These are phyloP conservation scores for Euschistus heros DNA, from an alignment of 1,140 invertebrate genomes.

Conservation along the genomic window DNA sequence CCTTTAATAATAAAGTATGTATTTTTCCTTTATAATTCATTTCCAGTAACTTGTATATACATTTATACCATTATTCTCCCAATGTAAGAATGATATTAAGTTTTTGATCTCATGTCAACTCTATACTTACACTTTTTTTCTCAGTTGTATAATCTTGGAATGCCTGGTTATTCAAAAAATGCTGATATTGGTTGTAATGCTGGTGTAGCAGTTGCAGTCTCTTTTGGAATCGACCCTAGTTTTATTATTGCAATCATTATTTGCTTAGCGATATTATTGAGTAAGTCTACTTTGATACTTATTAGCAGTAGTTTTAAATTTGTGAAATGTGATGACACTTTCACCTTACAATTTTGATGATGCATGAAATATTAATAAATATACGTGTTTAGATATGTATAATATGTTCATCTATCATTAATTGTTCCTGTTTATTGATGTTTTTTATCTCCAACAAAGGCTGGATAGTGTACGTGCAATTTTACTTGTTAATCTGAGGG, in stretches of 20 bases:
- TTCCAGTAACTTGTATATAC: not conserved
- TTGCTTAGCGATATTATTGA: constrained; percentile 62
- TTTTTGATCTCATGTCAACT: too few relatives aligned
- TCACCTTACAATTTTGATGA: too few relatives aligned
- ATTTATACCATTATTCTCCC: not conserved
- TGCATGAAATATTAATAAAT: not conserved
- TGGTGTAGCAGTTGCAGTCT: constrained; percentile 56
- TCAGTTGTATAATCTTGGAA: constrained; percentile 63
- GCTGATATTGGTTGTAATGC: constrained; percentile 56
- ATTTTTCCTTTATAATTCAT: constrained; percentile 24
- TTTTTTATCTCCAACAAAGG: too few relatives aligned
- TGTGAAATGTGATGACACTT: too few relatives aligned
- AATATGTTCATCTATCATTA: too few relatives aligned
- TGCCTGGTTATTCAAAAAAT: constrained; percentile 54
- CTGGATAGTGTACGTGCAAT: too few relatives aligned
- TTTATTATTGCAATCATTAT: constrained; percentile 74
- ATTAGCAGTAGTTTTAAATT: not conserved
- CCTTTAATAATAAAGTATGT: constrained; percentile 58
- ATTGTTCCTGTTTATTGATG: too few relatives aligned
- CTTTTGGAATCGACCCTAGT: constrained; percentile 69
- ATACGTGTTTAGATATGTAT: too few relatives aligned
- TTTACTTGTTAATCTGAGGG: too few relatives aligned
- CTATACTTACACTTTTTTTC: constrained; percentile 18
- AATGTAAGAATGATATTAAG: too few relatives aligned
- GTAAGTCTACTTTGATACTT: constrained; percentile 39